Evolutionary conservation across 2,888 invertebrate species (phyloP).

Genomic region (Ormyrus rosae): DNA sequence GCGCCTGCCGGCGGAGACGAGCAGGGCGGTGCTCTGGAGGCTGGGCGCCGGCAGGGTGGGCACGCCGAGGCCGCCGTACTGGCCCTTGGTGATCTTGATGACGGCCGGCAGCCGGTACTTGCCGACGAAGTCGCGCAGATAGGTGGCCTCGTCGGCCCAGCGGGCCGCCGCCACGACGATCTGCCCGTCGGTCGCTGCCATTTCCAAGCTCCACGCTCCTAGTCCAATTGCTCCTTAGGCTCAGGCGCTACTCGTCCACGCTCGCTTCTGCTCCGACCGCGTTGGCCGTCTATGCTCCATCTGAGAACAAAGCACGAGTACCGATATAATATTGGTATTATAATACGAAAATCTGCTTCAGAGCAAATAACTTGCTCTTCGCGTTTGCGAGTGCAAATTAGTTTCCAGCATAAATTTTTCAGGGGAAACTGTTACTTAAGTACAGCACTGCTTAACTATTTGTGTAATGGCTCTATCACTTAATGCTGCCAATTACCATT

Average conservation of each 20-base stretch:
- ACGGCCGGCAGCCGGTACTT: constrained; percentile 89
- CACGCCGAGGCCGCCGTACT: constrained; percentile 93
- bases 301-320: constrained; percentile 61
- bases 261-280: constrained; percentile 57
- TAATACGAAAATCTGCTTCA: too few relatives aligned
- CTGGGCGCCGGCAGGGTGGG: constrained; percentile 91
- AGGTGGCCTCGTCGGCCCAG: constrained; percentile 84
- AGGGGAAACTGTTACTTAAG: too few relatives aligned
- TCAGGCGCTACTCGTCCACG: not conserved
- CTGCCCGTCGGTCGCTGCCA: constrained; percentile 95
- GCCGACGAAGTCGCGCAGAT: constrained; percentile 85
- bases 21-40: constrained; percentile 89
- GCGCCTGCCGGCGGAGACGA: constrained; percentile 90
- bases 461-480: too few relatives aligned
- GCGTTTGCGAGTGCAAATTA: too few relatives aligned
- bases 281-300: constrained; percentile 69
- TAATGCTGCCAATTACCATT: too few relatives aligned
- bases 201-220: constrained; percentile 65
- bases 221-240: too few relatives aligned
- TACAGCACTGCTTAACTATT: too few relatives aligned
- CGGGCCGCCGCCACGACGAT: constrained; percentile 91
- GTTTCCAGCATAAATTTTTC: too few relatives aligned
- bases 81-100: constrained; percentile 94
- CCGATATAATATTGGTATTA: not conserved
- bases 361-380: too few relatives aligned